Evolutionary conservation across 2,113 vertebrate species (phyloP), one percentile per base, ranked within the genome.

Genomic region (Crotalus helleri): DNA sequence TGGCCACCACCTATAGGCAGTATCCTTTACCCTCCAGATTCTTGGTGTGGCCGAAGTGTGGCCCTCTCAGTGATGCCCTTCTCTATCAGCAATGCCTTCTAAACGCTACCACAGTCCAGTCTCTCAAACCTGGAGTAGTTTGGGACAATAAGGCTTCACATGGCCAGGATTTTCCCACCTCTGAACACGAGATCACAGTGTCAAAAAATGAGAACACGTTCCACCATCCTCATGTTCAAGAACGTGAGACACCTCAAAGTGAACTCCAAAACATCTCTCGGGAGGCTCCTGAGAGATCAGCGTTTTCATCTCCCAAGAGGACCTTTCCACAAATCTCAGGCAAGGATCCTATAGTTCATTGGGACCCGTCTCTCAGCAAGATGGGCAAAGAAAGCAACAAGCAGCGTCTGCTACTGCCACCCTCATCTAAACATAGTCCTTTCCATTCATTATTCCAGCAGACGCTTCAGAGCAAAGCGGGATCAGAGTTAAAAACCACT

Each of bases 71-170:
- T 0, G 99, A 99, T 55, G 98, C 99, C 12, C 95, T 99, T 23
- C 98, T 99, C 29, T 99, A 99, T 91, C 99, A 99, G 96, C 99
- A 99, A 51, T 99, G 98, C 89, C 97, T 99, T 44, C 97, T 99
- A 21, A 99, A 99, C 0, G 98, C 99, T 93, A 96, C 97, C 92
- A 97, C 98, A 0, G 98, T 99, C 88, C 99, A 99, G 95, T 97
- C 98, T 95, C 97, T 99, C 96, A 99, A 99, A 95, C 98, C 99
- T 0, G 98, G 98, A 0, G 90, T 97, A 0, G 96, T 97, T 88
- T 99, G 99, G 99, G 98, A 99, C 90, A 94, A 98, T 74, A 99
- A 99, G 90, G 96, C 95, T 1, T 93, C 97, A 3, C 98, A 98
- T 93, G 97, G 97, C 93, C 98, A 98, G 97, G 98, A 98, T 89